Conservation (phyloP, 53 echinoderm and acorn worm species). For the Zoroaster sp. region DNA sequence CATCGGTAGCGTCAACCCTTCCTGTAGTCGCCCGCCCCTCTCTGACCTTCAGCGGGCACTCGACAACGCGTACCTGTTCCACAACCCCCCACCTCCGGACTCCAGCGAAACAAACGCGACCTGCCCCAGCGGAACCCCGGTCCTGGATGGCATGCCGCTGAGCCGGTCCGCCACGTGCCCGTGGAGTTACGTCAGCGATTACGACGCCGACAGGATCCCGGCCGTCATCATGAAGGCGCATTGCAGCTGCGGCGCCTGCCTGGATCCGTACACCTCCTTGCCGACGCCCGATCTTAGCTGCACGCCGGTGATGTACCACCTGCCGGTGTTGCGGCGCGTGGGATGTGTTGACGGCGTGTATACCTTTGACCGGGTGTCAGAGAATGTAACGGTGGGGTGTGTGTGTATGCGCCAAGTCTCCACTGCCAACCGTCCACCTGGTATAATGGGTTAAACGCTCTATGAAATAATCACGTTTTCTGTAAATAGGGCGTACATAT, state of each 20-base stretch:
- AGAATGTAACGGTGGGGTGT: not conserved
- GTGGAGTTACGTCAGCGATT: not conserved
- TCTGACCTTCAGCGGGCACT: not conserved
- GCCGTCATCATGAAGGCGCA: not conserved
- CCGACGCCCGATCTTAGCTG: not conserved
- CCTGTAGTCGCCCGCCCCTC: not conserved
- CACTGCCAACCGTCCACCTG: not conserved
- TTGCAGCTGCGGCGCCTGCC: not conserved
- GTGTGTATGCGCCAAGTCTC: not conserved
- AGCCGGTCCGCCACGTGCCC: not conserved
- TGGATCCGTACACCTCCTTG: not conserved
- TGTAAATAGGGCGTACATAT: too few relatives aligned
- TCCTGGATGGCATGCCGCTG: not conserved
- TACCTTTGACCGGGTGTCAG: not conserved
- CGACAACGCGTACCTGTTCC: not conserved
- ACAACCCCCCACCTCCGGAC: not conserved
- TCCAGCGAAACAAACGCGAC: not conserved
- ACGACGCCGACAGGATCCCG: not conserved
- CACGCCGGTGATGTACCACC: not conserved
- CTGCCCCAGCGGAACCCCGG: not conserved
- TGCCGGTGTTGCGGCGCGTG: not conserved
- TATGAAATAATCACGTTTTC: too few relatives aligned
- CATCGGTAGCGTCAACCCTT: not conserved
- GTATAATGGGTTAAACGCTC: not conserved
- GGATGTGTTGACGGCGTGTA: conserved; percentile 7